These are phyloP conservation scores for Haemorhous mexicanus DNA, from an alignment of 2,113 vertebrate genomes.

Conservation along the genomic window DNA sequence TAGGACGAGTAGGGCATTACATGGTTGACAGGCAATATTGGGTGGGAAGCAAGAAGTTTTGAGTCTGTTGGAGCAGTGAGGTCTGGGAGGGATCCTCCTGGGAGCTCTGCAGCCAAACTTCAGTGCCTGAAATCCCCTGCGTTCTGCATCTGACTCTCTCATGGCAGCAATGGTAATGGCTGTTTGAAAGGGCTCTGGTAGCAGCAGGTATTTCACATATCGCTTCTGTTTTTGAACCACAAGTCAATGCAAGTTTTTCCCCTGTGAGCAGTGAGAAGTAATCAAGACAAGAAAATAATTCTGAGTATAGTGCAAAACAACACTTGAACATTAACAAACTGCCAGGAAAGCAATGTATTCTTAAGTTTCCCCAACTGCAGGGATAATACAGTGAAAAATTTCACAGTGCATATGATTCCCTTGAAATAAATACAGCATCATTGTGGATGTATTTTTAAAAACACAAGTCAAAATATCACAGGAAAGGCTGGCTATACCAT, in stretches of 20 bases:
- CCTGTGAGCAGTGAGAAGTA: background rate
- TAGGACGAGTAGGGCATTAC: fast-evolving
- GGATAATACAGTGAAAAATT: background rate
- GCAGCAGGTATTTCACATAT: background rate
- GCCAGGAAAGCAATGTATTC: background rate
- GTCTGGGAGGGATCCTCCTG: background rate
- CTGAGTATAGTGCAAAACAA: background rate
- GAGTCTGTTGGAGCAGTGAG: background rate
- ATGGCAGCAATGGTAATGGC: fast-evolving
- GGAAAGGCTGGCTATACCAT: background rate
- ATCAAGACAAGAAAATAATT: background rate
- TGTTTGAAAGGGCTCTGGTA: background rate
- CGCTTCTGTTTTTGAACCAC: background rate
- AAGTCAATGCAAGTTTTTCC: background rate
- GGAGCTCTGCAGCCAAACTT: background rate
- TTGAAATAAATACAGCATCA: background rate
- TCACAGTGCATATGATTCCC: background rate
- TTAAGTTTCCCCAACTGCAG: background rate
- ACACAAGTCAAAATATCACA: background rate
- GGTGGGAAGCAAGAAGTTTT: background rate
- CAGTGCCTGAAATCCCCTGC: background rate
- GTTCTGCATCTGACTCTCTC: background rate
- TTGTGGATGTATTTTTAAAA: background rate
- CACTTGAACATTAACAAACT: background rate
- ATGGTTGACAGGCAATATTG: background rate